Base-by-base conservation (phyloP, 2,888 invertebrate species). In the Microctonus brassicae region DNA sequence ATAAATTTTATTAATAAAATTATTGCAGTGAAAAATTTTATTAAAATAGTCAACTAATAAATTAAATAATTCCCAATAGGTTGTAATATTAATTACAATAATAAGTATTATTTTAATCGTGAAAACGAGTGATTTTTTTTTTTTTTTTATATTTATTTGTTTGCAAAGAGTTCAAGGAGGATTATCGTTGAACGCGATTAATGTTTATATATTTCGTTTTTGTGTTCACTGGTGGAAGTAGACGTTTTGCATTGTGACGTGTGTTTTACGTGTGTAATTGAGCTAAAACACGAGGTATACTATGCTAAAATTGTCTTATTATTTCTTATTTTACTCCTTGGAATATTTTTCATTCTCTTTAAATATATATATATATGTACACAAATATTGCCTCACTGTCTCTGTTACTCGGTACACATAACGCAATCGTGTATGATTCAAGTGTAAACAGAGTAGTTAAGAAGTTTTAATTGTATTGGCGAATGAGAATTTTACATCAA, bases 161-260 rank as follows among this genome's bases (percentile, higher is more conserved):
- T 47, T 47, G 47, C 9, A 47, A 47, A 17, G 47, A 47, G 47
- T 47, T 47, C 47, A 47, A 47, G 47, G 47, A 17, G 47, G 47
- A 47, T 47, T 47, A 47, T 47, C 47, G 47, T 47, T 47, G 17
- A 47, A 47, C 17, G 17, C 5, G 47, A 20, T 47, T 47, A n/a
- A 20, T n/a, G 7, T 47, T 17, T 17, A 47, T 7, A 47, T 47
- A 47, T 7, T 29, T 47, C 17, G 17, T n/a, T 47, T 47, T 7
- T 20, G 17, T 47, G 17, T 47, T 47, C 47, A 47, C 47, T 47
- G 17, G 17, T 47, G 47, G 22, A 39, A 66, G 36, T 36, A 22
- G 39, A 55, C 57, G 39, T 57, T 24, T 10, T 36, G 55, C 36
- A 39, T 57, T 26, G 55, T 55, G 55, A 66, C 24, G 55, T 66